Evolutionary conservation across 2,888 invertebrate species (phyloP).

Genomic region (Drosophila anceps): DNA sequence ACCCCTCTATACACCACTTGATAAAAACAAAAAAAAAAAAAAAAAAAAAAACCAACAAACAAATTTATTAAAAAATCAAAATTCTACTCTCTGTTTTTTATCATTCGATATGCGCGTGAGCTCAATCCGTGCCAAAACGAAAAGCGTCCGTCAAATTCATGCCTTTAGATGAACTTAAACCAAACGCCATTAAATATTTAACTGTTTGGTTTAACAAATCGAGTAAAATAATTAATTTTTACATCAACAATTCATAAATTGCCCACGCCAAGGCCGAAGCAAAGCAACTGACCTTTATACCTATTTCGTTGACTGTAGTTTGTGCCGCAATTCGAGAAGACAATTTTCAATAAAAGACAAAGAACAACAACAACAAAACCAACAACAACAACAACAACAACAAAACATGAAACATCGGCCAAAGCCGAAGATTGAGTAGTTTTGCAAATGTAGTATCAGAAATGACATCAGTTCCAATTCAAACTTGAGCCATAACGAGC

Average conservation of each 20-base stretch:
- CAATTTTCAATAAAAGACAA: slow-evolving; percentile 5
- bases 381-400: slow-evolving; percentile 7
- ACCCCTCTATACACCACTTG: slow-evolving; percentile 5
- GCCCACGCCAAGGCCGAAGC: slow-evolving; percentile 28
- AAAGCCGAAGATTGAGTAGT: slow-evolving; percentile 14
- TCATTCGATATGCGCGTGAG: slow-evolving; percentile 63
- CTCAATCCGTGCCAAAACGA: slow-evolving; percentile 83
- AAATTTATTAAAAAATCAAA: slow-evolving; percentile 28
- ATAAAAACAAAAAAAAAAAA: slow-evolving; percentile 10
- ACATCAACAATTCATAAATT: slow-evolving; percentile 30
- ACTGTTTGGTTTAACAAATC: slow-evolving; percentile 40
- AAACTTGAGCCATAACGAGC: background rate
- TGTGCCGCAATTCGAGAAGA: slow-evolving; percentile 76
- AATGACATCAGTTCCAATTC: background rate
- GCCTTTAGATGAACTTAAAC: slow-evolving; percentile 84
- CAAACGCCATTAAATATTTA: slow-evolving; percentile 60
- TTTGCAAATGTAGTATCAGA: slow-evolving; percentile 11
- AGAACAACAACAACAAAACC: slow-evolving; percentile 27
- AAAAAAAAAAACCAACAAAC: slow-evolving; percentile 6
- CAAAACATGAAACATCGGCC: slow-evolving; percentile 13
- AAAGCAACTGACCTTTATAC: slow-evolving; percentile 82
- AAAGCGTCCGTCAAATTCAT: slow-evolving; percentile 85
- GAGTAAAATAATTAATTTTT: slow-evolving; percentile 38
- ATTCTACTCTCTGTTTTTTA: slow-evolving; percentile 41
- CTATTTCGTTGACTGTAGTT: slow-evolving; percentile 85